Conservation (phyloP, 2,113 vertebrate genomes). For the Urocolius indicus region DNA sequence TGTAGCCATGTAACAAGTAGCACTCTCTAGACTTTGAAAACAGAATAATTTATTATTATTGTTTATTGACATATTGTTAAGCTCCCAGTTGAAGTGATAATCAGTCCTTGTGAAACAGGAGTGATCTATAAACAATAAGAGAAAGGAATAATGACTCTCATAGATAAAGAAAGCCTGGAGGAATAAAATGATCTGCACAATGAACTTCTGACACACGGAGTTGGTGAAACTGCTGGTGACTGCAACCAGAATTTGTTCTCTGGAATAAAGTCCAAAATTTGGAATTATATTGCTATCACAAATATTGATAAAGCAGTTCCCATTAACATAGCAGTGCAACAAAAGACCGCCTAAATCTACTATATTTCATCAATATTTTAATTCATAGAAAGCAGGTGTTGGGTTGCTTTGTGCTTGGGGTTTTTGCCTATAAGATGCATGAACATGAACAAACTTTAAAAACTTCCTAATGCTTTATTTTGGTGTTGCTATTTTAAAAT, state of each 20-base stretch:
- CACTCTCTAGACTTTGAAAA: background rate
- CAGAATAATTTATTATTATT: background rate
- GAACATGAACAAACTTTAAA: background rate
- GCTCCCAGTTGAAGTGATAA: background rate
- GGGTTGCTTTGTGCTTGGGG: background rate
- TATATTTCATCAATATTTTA: background rate
- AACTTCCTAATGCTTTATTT: background rate
- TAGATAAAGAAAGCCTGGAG: background rate
- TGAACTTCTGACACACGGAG: background rate
- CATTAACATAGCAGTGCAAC: background rate
- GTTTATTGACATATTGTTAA: background rate
- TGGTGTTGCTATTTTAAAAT: background rate
- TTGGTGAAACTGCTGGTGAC: background rate
- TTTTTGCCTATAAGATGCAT: background rate
- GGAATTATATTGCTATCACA: background rate
- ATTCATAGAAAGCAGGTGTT: background rate
- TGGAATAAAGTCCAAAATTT: background rate
- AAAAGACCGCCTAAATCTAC: background rate
- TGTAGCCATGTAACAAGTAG: background rate
- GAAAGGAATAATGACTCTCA: background rate
- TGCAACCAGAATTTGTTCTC: background rate
- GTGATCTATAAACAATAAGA: background rate
- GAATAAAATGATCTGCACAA: background rate
- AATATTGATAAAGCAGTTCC: background rate
- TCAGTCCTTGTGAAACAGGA: background rate